These are phyloP conservation scores for Dolichotis patagonum DNA, from an alignment of 2,113 vertebrate genomes.

Conservation along the genomic window DNA sequence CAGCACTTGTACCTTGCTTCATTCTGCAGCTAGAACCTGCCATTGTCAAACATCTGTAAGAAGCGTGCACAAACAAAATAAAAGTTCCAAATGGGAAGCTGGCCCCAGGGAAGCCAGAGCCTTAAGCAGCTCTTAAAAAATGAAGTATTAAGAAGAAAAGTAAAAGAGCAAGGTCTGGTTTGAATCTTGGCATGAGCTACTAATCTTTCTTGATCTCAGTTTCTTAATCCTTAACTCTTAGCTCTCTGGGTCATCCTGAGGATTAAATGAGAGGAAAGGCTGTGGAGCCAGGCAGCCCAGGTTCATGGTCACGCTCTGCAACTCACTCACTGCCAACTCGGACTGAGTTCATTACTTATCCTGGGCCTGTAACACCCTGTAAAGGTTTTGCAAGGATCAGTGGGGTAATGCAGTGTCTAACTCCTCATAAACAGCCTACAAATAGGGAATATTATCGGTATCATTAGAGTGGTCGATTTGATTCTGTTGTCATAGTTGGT, in stretches of 20 bases:
- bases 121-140: background rate
- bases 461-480: fast-evolving
- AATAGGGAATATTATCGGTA: fast-evolving
- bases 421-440: background rate
- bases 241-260: background rate
- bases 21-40: background rate
- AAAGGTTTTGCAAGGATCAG: background rate
- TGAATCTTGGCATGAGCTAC: background rate
- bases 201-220: conserved; percentile 12
- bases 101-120: background rate
- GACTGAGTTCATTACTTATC: background rate
- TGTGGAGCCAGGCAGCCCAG: background rate
- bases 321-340: background rate
- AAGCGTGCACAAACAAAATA: background rate
- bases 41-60: background rate
- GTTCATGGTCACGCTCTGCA: background rate
- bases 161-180: conserved; percentile 25
- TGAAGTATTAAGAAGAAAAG: background rate
- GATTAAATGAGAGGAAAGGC: background rate
- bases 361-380: background rate
- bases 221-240: background rate
- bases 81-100: background rate
- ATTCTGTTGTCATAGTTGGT: background rate
- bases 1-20: conserved; percentile 31
- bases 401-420: background rate